These are phyloP conservation scores for Cotesia vestalis DNA, from an alignment of 1,140 invertebrate genomes.

Conservation along the genomic window DNA sequence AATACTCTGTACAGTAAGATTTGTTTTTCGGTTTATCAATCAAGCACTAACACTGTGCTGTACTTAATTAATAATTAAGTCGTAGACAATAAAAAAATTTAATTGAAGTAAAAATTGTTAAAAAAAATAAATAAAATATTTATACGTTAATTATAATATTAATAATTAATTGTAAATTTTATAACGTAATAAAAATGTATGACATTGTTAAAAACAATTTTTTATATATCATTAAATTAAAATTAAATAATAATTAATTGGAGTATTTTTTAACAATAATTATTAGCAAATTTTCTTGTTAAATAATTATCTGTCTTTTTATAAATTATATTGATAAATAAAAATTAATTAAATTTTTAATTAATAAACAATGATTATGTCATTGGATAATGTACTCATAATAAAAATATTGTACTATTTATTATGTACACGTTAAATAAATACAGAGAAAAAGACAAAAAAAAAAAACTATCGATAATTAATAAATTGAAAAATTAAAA, in stretches of 20 bases:
- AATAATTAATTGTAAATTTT: slow-evolving; percentile 35
- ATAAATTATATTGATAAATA: neutral
- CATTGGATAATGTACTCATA: slow-evolving; percentile 2
- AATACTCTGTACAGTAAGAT: slow-evolving; percentile 33
- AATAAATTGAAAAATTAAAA: slow-evolving; percentile 1
- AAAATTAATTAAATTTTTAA: slow-evolving; percentile 34
- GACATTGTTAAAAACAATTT: slow-evolving; percentile 6
- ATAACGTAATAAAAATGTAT: slow-evolving; percentile 43
- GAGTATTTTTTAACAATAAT: slow-evolving; percentile 12
- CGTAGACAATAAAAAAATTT: slow-evolving; percentile 7
- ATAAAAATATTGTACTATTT: slow-evolving; percentile 24
- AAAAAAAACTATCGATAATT: neutral
- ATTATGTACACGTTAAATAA: slow-evolving; percentile 22
- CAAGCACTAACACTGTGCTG: neutral
- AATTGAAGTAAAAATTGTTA: slow-evolving; percentile 8
- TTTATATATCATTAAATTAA: slow-evolving; percentile 15
- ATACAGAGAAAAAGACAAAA: neutral
- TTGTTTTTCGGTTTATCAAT: neutral
- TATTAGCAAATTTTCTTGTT: too few species aligned
- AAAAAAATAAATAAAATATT: slow-evolving; percentile 25
- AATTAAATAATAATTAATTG: slow-evolving; percentile 37
- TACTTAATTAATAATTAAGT: neutral
- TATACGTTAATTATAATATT: slow-evolving; percentile 30
- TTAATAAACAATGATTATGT: slow-evolving; percentile 41
- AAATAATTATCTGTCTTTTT: slow-evolving; percentile 29